Conservation (phyloP, 2,888 invertebrate species). For the Slavum lentiscoides region DNA sequence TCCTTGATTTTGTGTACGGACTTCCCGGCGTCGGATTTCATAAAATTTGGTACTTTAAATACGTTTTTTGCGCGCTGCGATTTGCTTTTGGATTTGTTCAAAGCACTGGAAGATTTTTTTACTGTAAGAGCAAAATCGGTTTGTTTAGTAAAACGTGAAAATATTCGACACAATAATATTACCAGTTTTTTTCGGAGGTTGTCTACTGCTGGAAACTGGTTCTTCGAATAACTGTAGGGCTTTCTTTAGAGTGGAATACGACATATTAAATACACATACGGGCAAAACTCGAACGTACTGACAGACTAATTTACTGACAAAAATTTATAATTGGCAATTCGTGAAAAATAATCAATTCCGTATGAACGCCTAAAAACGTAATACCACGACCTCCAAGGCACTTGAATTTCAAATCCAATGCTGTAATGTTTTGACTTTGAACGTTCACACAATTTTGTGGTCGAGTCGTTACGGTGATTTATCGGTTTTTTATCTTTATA, state of each 20-base stretch:
- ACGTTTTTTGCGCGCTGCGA: conserved; percentile 13
- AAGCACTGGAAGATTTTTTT: background rate
- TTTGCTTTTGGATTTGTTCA: conserved; percentile 25
- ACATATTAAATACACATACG: conserved; percentile 20
- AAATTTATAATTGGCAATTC: too few relatives aligned
- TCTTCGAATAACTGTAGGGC: conserved; percentile 43
- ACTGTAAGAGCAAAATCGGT: background rate
- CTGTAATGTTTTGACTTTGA: too few relatives aligned
- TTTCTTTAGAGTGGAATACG: conserved; percentile 46
- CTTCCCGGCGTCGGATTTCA: conserved; percentile 38
- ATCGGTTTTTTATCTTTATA: too few relatives aligned
- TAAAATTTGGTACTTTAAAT: conserved; percentile 34
- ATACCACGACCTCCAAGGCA: too few relatives aligned
- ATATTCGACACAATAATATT: conserved; percentile 1
- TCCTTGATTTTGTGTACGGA: conserved; percentile 38
- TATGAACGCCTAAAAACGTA: too few relatives aligned
- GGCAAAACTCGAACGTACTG: background rate
- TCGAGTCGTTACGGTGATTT: too few relatives aligned
- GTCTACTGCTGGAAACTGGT: background rate
- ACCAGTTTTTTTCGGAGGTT: background rate
- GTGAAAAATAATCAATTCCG: too few relatives aligned
- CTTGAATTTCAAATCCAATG: too few relatives aligned
- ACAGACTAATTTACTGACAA: background rate
- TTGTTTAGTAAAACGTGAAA: background rate
- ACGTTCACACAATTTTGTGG: too few relatives aligned